Base-by-base conservation (phyloP, 2,113 vertebrate genomes). In the Neotragus pygmaeus region DNA sequence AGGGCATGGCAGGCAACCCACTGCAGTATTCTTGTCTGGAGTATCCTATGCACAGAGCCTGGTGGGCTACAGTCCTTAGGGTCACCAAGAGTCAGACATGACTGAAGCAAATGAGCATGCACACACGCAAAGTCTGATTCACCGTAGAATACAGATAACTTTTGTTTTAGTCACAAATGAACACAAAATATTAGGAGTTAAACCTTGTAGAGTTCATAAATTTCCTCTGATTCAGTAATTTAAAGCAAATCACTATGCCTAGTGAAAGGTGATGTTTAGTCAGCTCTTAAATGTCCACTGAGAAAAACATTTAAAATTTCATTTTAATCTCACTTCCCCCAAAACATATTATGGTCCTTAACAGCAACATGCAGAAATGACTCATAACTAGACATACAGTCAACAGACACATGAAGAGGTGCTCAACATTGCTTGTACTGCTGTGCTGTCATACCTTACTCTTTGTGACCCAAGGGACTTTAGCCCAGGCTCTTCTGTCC, bases 91-190 rank as follows among this genome's bases (percentile, higher is more conserved):
- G 19, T 70, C 66, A 70, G n/a, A 70, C 66, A 70, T 13, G 5
- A 39, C n/a, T 39, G n/a, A 70, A 70, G n/a, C 19, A 39, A 70
- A 66, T 19, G 8, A 39, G 10, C n/a, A 39, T 23, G 10, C n/a
- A 39, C 66, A 39, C 66, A 70, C 0, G 28, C 78, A 49, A 95
- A 88, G n/a, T 80, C 80, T 66, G 16, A 81, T 78, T 96, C 60
- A 62, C 33, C 16, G 82, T 2, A 36, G 55, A 93, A 94, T 60
- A 85, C 15, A 88, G n/a, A 19, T 30, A 90, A 88, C 25, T 51
- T 95, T 49, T 43, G 33, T 73, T 94, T 95, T 91, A 78, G 43
- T 70, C 51, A 97, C 64, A 92, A 57, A 84, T 51, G 23, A 97
- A 97, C 47, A 91, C 6, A 14, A 95, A 81, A 96, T n/a, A 70